Evolutionary conservation across 2,113 vertebrate genomes (phyloP).

Genomic region (Phaethornis superciliosus): DNA sequence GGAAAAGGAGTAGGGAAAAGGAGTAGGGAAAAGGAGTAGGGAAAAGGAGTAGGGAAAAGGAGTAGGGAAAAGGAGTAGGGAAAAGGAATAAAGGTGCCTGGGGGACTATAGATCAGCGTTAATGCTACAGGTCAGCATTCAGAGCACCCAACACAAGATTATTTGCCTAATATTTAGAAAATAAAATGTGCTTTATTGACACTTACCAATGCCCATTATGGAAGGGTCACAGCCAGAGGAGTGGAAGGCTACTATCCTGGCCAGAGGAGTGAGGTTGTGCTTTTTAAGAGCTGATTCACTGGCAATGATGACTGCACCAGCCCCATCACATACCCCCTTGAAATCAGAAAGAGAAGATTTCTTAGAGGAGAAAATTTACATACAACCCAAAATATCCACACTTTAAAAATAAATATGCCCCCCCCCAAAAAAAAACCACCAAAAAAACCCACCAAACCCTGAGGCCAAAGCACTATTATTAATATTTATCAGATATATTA

Average conservation of each 20-base stretch:
- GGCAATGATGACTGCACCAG: constrained; percentile 88
- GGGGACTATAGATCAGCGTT: accelerated
- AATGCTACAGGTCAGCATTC: neutral
- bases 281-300: constrained; percentile 92
- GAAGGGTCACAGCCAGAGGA: constrained; percentile 91
- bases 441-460: too few relatives aligned
- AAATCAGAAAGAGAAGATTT: neutral
- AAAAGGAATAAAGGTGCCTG: neutral
- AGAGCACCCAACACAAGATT: too few relatives aligned
- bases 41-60: too few relatives aligned
- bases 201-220: constrained; percentile 98
- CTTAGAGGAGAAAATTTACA: neutral
- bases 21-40: too few relatives aligned
- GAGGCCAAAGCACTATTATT: neutral
- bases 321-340: constrained; percentile 94
- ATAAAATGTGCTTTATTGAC: neutral
- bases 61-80: too few relatives aligned
- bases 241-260: constrained; percentile 91
- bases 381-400: neutral
- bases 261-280: constrained; percentile 90
- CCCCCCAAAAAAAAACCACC: neutral
- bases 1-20: too few relatives aligned
- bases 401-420: neutral
- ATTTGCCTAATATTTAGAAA: neutral
- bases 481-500: neutral